Base-by-base conservation (phyloP, 2,113 vertebrate genomes). In the Ciconia maguari region DNA sequence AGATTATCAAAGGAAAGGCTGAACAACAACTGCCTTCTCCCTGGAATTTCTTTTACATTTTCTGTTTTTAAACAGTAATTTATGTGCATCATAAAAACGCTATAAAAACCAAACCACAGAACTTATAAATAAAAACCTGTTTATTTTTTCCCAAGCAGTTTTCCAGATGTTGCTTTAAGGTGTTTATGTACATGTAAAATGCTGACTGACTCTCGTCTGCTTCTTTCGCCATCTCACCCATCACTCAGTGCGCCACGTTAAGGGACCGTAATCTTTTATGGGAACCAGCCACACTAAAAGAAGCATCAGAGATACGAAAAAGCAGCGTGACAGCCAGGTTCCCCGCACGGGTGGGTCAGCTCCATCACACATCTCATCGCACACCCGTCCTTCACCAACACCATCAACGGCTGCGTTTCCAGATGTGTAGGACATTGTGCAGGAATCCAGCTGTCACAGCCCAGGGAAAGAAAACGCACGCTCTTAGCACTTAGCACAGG, bases 11-110 rank as follows among this genome's bases (percentile, higher is more conserved):
- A 91, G 94, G 49, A 49, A 88, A 79, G 48, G 25, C 38, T 65
- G 65, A 84, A 17, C 60, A 72, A 30, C 86, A 77, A 65, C 25
- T 54, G 81, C 64, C 49, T 88, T 62, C 55, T 74, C 70, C 83
- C 75, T 29, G 82, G 71, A 94, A 94, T 77, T 71, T 36, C 52
- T 90, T 89, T 49, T 82, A 60, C 30, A 13, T 42, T 29, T 77
- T 54, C 84, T 76, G 86, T 7, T 71, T 96, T 84, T 77, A 92
- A 75, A 46, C 87, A 89, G 41, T 93, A 91, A 96, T 89, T 92
- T 92, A 91, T 69, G 70, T 58, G 57, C 76, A 80, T 55, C 58
- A 27, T 74, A 93, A 94, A 96, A 94, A 15, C 0, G 7, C 38
- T 34, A 42, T 93, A 89, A 86, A 95, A 94, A 41, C 57, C 64